These are phyloP conservation scores for Anhinga anhinga DNA, from an alignment of 2,113 vertebrate species.

Conservation along the genomic window DNA sequence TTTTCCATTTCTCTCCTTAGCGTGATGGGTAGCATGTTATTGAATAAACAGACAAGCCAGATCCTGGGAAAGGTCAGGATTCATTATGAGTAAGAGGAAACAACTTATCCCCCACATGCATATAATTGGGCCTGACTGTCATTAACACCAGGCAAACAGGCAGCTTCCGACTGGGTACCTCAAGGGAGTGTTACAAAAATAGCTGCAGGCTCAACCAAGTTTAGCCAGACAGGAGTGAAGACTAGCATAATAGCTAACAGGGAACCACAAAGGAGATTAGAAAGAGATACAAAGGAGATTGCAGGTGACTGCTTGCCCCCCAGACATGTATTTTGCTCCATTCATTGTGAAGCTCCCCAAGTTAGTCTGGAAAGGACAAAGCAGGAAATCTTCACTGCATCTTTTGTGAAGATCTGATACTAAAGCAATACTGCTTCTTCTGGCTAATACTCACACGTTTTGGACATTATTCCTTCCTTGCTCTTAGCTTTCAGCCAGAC, in stretches of 20 bases:
- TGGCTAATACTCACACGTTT: fast-evolving
- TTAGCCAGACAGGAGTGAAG: neutral
- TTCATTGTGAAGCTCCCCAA: neutral
- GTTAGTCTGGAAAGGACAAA: neutral
- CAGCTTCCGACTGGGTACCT: neutral
- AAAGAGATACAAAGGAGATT: neutral
- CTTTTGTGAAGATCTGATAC: neutral
- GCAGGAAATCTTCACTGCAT: fast-evolving
- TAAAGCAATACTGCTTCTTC: neutral
- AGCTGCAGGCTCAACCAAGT: slow-evolving; percentile 9
- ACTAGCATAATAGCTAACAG: neutral
- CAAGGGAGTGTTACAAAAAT: slow-evolving; percentile 22
- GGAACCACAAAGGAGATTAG: neutral
- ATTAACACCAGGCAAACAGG: slow-evolving; percentile 7
- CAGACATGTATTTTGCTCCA: neutral
- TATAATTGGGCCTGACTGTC: slow-evolving; percentile 23
- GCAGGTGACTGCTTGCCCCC: neutral
- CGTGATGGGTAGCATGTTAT: neutral
- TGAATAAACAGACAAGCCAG: slow-evolving; percentile 47
- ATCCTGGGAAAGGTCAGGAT: slow-evolving; percentile 55
- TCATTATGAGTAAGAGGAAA: slow-evolving; percentile 46
- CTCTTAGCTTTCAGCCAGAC: neutral
- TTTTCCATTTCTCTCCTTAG: slow-evolving; percentile 19
- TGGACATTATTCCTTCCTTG: neutral
- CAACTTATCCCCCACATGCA: slow-evolving; percentile 1